Base-by-base conservation (phyloP, 2,888 invertebrate species). In the Zhuqinia jingwanae region DNA sequence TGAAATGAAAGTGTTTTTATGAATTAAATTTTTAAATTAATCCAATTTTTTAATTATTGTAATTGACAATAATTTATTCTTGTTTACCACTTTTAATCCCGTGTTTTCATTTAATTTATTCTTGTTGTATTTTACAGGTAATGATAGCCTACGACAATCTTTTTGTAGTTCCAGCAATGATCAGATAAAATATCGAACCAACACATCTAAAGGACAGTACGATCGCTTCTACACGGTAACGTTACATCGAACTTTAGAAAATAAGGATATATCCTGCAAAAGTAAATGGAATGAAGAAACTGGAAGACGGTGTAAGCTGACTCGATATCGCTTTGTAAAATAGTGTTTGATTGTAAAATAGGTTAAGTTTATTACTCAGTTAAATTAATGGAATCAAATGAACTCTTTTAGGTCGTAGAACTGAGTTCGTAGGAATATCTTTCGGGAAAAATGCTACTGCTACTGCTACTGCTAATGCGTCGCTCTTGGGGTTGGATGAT, bases 401-500 rank as follows among this genome's bases (percentile, higher is more conserved):
- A 36, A 6, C 8, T 36, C 5, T 36, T 36, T 8, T 36, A 60
- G 82, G 82, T 75, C 60, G 82, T 1, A 30, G 27, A 17, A 75
- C 47, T 6, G 82, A 82, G 63, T 82, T 75, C 25, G 53, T 82
- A 15, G 82, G 45, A 15, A 82, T 82, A 20, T 25, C 82, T 82
- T 82, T 63, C 75, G n/a, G n/a, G n/a, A n/a, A 45, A 8, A 45
- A 73, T 8, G n/a, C 8, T 13, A 22, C 2, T 1, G 56, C 36
- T 22, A 2, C 80, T 6, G 6, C n/a, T n/a, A n/a, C n/a, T n/a
- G n/a, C n/a, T n/a, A n/a, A 27, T 20, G 15, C 42, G n/a, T n/a
- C n/a, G n/a, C 36, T 36, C 6, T 60, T 65, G 0, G 36, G 80
- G 10, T 17, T 17, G 20, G 58, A 78, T 0, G 85, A 85, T 25